These are phyloP conservation scores for Anoplius nigerrimus DNA, from an alignment of 2,888 invertebrate species.

Conservation along the genomic window DNA sequence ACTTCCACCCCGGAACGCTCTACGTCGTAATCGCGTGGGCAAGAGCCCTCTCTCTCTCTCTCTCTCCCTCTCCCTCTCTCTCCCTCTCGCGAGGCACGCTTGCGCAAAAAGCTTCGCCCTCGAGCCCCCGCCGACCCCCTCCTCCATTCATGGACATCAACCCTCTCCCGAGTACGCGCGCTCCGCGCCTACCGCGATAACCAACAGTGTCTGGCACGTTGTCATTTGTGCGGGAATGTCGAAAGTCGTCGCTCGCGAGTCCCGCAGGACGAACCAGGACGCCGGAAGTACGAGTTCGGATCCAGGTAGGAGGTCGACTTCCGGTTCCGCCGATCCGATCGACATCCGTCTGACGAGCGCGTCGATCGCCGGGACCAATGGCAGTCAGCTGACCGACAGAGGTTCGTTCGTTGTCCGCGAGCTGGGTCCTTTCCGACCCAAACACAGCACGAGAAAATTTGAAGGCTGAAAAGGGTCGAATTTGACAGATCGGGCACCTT, in stretches of 20 bases:
- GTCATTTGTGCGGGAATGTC: conserved; percentile 41
- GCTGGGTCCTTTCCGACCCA: too few relatives aligned
- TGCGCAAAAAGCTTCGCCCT: conserved; percentile 47
- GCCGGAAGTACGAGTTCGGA: too few relatives aligned
- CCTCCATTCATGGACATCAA: conserved; percentile 65
- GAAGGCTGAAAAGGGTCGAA: too few relatives aligned
- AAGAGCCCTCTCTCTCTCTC: not conserved
- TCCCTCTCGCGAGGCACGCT: conserved; percentile 37
- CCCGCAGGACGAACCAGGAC: conserved; percentile 12
- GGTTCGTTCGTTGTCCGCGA: conserved; percentile 53
- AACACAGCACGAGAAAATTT: too few relatives aligned
- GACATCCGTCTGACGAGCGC: conserved; percentile 61
- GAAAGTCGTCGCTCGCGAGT: conserved; percentile 41
- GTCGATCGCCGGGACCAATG: conserved; percentile 41
- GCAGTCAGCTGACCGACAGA: conserved; percentile 38
- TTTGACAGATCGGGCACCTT: too few relatives aligned
- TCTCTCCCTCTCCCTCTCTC: too few relatives aligned
- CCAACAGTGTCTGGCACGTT: conserved; percentile 60
- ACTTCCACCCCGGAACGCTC: not conserved
- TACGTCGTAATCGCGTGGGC: not conserved
- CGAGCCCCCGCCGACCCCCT: conserved; percentile 41
- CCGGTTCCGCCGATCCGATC: conserved; percentile 48
- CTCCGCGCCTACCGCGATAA: conserved; percentile 43
- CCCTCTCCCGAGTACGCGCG: conserved; percentile 58
- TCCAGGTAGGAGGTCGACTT: too few relatives aligned